These are phyloP conservation scores for Gobionotothen gibberifrons DNA, from an alignment of 2,797 vertebrate species.

Conservation along the genomic window DNA sequence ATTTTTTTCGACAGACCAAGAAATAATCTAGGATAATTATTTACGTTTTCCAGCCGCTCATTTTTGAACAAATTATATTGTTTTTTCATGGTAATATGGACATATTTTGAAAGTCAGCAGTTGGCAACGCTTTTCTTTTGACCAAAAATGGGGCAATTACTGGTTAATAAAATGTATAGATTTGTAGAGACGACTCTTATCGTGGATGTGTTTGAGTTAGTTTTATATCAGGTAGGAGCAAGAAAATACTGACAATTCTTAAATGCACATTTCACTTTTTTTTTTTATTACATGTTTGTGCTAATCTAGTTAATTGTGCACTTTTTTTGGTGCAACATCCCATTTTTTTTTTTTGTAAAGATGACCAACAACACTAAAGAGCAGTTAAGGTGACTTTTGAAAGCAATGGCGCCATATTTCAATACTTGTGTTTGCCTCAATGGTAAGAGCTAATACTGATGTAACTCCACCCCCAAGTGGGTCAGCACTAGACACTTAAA, in stretches of 20 bases:
- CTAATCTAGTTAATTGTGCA: background rate
- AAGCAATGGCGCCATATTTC: background rate
- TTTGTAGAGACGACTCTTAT: background rate
- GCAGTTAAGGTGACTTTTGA: background rate
- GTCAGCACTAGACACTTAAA: background rate
- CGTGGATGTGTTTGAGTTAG: background rate
- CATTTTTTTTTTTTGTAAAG: background rate
- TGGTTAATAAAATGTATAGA: background rate
- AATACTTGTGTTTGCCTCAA: background rate
- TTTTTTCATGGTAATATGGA: background rate
- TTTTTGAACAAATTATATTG: too few species aligned
- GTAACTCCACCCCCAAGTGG: background rate
- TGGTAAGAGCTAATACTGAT: background rate
- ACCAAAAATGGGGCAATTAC: background rate
- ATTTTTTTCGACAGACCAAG: background rate
- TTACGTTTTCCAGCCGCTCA: too few species aligned
- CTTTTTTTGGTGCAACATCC: background rate
- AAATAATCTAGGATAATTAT: background rate
- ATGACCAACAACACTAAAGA: background rate
- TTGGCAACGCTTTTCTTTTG: background rate
- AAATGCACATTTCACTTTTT: background rate
- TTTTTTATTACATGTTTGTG: background rate
- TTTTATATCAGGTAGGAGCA: background rate
- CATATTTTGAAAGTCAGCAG: too few species aligned
- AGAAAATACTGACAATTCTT: background rate